Evolutionary conservation across 2,888 invertebrate genomes (phyloP), one percentile per base, ranked within the genome.

Genomic region (Nectonema munidae): DNA sequence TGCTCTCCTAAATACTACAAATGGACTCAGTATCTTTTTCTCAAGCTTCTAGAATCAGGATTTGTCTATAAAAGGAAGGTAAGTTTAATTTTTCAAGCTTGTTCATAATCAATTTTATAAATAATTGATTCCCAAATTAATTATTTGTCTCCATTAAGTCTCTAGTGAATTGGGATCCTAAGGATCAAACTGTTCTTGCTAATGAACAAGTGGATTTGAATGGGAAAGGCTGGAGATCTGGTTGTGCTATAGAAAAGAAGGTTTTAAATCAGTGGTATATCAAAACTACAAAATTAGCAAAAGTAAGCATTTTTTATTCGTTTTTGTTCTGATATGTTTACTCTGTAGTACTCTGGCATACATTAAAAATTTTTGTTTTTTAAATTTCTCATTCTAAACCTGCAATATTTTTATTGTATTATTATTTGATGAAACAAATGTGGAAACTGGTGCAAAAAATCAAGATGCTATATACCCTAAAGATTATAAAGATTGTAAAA

Each of bases 21-120:
- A 42, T 95, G 89, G 86, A 95, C 89, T 0, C 95, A 95, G 54
- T 69, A 68, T 51, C 62, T 99, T 40, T 95, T 99, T 56, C 54
- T 86, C 11, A 69, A 74, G 59, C 57, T 99, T 46, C 71, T 64
- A 54, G 67, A 79, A 48, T 64, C 66, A 37, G 76, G 72, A 3
- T 60, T 95, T 36, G 71, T 68, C 2, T 83, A 83, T 55, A 72
- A 71, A 52, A 72, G 68, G 53, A 66, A 73, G 61, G 71, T 68
- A 54, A 4, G 41, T 17, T 25, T 25, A 25, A 25, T 25, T 25
- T 19, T 6, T 29, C n/a, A 18, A 5, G 11, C 11, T 18, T 39
- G 35, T 39, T 39, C n/a, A 5, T 6, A n/a, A 9, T 5, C 6
- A 5, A 15, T 9, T 32, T 32, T n/a, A 5, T 32, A 5, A 9